These are phyloP conservation scores for Prionailurus viverrinus DNA, from an alignment of 2,113 vertebrate genomes.

Conservation along the genomic window DNA sequence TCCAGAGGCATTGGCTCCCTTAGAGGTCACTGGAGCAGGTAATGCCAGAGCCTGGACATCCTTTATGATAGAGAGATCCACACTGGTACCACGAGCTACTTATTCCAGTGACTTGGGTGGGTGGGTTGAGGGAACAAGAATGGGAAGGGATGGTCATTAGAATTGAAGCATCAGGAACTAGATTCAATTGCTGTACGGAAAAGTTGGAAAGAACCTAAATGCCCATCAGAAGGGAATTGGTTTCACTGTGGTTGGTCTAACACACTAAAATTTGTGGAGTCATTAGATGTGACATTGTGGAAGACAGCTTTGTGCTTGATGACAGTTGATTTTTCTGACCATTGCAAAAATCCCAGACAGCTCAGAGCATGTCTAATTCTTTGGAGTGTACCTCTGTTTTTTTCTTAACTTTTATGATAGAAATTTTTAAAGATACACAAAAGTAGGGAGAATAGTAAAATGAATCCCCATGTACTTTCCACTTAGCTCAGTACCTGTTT, in stretches of 20 bases:
- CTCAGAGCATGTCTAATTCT: not conserved
- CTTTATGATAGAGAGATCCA: not conserved
- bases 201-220: not conserved
- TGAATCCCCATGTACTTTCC: not conserved
- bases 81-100: not conserved
- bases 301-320: not conserved
- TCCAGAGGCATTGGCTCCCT: not conserved
- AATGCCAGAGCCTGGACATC: not conserved
- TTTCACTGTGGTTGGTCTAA: not conserved
- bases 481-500: not conserved
- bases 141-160: not conserved
- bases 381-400: not conserved
- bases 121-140: not conserved
- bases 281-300: not conserved
- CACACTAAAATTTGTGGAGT: not conserved
- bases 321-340: not conserved
- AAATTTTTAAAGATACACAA: not conserved
- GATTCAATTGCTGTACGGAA: not conserved
- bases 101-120: not conserved
- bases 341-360: not conserved
- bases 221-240: not conserved
- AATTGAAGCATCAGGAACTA: not conserved
- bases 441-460: not conserved
- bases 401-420: not conserved
- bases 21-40: slow-evolving; percentile 48